These are phyloP conservation scores for Danionella dracula DNA, from an alignment of 2,797 vertebrate genomes.

Conservation along the genomic window DNA sequence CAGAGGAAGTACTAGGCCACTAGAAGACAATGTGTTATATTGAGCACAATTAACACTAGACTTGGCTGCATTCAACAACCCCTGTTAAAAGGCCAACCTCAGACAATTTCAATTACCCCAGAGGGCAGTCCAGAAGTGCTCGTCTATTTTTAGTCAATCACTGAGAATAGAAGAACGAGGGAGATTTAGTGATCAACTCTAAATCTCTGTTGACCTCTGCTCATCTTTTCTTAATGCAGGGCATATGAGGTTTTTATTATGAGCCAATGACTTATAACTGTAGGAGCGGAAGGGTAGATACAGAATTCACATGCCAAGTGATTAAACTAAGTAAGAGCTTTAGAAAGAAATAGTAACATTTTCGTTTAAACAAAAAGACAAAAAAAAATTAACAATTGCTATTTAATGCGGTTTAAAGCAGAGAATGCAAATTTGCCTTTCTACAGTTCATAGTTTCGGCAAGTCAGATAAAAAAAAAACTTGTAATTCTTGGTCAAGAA, in stretches of 20 bases:
- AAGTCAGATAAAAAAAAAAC: too few relatives aligned
- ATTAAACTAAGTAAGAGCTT: constrained; percentile 11
- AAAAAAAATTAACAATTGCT: too few relatives aligned
- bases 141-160: constrained; percentile 24
- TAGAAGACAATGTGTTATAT: constrained; percentile 61
- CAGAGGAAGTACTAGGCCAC: constrained; percentile 59
- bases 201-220: constrained; percentile 73
- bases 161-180: constrained; percentile 50
- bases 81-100: constrained; percentile 56
- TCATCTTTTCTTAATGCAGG: constrained; percentile 64
- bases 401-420: too few relatives aligned
- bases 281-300: constrained; percentile 17
- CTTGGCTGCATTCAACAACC: constrained; percentile 55
- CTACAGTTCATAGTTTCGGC: too few relatives aligned
- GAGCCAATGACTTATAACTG: constrained; percentile 26
- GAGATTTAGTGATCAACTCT: constrained; percentile 77
- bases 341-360: constrained; percentile 30
- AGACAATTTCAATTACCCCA: constrained; percentile 63
- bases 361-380: too few relatives aligned
- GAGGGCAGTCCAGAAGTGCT: constrained; percentile 55
- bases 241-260: constrained; percentile 63
- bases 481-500: too few relatives aligned
- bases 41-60: constrained; percentile 63
- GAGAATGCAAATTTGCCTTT: too few relatives aligned
- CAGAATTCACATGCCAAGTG: constrained; percentile 41